Percentiles rank a stretch among this genome's conserved stretches.
These are phyloP conservation scores for Zosterops lateralis DNA, from an alignment of 2,113 vertebrate species.

Conservation along the genomic window DNA sequence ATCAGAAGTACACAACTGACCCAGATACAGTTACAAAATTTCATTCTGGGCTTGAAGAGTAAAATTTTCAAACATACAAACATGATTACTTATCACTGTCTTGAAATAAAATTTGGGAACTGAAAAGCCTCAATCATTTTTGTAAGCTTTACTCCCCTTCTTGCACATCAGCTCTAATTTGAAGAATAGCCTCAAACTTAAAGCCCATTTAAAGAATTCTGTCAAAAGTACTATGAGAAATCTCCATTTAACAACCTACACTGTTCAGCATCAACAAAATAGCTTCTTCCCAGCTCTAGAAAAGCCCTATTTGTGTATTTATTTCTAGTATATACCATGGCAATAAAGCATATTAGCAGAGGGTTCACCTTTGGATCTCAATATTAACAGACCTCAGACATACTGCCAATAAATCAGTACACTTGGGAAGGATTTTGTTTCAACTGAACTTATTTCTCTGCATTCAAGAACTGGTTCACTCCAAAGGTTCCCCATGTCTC, in stretches of 20 bases:
- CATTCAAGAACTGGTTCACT: background rate
- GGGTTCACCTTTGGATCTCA: background rate
- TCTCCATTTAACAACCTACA: background rate
- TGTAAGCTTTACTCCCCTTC: background rate
- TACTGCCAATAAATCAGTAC: background rate
- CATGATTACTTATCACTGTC: background rate
- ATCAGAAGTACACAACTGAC: background rate
- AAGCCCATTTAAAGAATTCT: background rate
- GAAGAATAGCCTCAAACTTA: background rate
- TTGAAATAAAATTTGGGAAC: background rate
- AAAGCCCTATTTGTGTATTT: background rate
- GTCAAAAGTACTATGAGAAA: background rate
- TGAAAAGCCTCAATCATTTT: background rate
- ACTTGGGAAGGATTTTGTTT: background rate
- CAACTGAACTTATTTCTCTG: background rate
- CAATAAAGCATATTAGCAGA: background rate
- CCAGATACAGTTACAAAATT: background rate
- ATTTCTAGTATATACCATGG: background rate
- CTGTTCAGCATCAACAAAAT: background rate
- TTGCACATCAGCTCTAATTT: background rate
- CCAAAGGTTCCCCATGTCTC: background rate
- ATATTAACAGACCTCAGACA: background rate
- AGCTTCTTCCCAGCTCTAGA: background rate
- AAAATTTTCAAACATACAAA: background rate
- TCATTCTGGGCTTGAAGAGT: background rate